Evolutionary conservation across 1,140 invertebrate species (phyloP), one percentile per base, ranked within the genome.

Genomic region (Asbolus verrucosus): DNA sequence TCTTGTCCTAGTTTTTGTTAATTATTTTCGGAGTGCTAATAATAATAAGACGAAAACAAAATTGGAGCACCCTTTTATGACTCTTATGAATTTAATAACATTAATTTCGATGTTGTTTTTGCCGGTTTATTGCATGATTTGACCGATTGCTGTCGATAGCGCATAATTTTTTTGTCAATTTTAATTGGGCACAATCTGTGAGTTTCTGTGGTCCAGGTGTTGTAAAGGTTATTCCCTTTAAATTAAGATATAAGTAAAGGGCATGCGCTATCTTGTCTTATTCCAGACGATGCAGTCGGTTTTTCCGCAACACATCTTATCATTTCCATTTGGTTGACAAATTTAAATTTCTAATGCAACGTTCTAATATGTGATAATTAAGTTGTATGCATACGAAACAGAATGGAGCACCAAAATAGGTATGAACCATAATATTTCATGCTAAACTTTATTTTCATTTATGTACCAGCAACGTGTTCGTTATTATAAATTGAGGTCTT

Each of bases 271-370:
- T 63, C 39, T 39, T 41, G 39, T 38, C 39, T 39, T 11, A 41
- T 63, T 62, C 30, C 21, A 39, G 39, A 41, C 33, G 61, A 63
- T 63, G 61, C 61, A 63, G 61, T 63, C 61, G 61, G 61, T 27
- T 63, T 63, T 63, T 63, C 61, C 61, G 61, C 61, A 39, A 63
- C 33, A 63, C 39, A 19, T 63, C 61, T 63, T 63, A 63, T 63
- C 61, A 63, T 63, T 63, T 63, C 61, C 33, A 19, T 61, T 63
- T 63, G 15, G 15, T 13, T 39, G 15, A 63, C 33, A 63, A 4
- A 63, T 63, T 63, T 21, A 14, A 39, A 54, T 54, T 27, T 24
- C n/a, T 13, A 24, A 24, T 11, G 11, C 27, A 14, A 54, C 1
- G 33, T 36, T 14, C 2, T 27, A 27, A n/a, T 31, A 27, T 11